Base-by-base conservation (phyloP, 1,140 invertebrate species). In the Drosophila orosa region DNA sequence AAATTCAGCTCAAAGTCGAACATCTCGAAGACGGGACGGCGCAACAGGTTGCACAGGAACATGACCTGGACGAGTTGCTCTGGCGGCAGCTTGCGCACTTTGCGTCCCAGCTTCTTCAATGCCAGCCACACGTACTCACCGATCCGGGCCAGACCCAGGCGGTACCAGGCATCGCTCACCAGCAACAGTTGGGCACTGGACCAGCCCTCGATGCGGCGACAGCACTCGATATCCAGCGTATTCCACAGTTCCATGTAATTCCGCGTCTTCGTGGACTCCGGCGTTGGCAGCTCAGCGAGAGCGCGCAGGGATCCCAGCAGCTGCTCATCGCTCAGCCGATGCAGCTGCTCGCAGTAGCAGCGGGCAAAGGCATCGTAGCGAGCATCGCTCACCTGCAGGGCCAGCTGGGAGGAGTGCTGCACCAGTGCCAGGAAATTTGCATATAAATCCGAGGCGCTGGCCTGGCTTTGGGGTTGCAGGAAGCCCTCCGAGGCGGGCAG, bases 1-100 rank as follows among this genome's bases (percentile, higher is more conserved):
- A 95, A 59, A 25, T 83, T 84, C 65, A 91, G 84, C 74, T 95
- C 94, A 17, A 94, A 90, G 56, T 95, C 93, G 61, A 94, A 94
- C 90, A 94, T 93, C 48, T 93, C 91, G 17, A 93, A 80, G 9
- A 87, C 62, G 5, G 90, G 69, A 10, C 79, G 90, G 5, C 94
- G 77, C 31, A 90, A 75, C 2, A 93, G n/a, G 68, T 93, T 94
- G 19, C 94, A 78, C 42, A 93, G 91, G 73, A 94, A 95, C 78
- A 94, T 92, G 10, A 92, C 89, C 56, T 94, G 93, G 0, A 95
- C 83, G 19, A 95, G 79, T 35, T 95, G 89, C n/a, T 92, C 89
- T 3, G 92, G 90, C 2, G 86, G 91, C 29, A 95, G 65, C 60
- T 90, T 90, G 3, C 90, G 55, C 8, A 92, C 42, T 73, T 93